These are phyloP conservation scores for Corythoichthys intestinalis DNA, from an alignment of 2,113 vertebrate species.

Conservation along the genomic window DNA sequence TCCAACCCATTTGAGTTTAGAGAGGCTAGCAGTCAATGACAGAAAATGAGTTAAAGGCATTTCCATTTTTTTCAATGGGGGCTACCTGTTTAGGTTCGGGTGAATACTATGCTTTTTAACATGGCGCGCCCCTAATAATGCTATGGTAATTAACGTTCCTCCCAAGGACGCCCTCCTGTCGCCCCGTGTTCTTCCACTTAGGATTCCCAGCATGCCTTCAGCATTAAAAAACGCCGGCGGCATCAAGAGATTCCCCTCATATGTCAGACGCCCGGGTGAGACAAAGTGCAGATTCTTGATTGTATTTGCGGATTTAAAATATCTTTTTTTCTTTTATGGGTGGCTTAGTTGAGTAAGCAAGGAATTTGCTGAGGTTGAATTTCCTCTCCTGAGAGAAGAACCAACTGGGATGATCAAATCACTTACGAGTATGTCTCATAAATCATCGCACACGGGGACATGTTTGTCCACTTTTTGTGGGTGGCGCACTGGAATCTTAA, in stretches of 20 bases:
- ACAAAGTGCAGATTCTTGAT: conserved; percentile 45
- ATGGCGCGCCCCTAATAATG: conserved; percentile 55
- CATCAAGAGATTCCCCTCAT: conserved; percentile 61
- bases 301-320: conserved; percentile 64
- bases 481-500: conserved; percentile 59
- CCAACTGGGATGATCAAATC: conserved; percentile 75
- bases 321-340: conserved; percentile 44
- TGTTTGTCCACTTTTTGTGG: conserved; percentile 59
- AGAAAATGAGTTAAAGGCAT: no score
- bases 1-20: no score
- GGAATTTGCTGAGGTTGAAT: conserved; percentile 63
- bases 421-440: conserved; percentile 65
- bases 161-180: conserved; percentile 66
- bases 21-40: no score
- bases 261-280: conserved; percentile 51
- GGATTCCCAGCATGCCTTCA: conserved; percentile 67
- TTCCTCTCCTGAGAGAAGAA: conserved; percentile 51
- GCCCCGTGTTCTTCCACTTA: conserved; percentile 57
- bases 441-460: conserved; percentile 64
- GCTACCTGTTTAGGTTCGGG: conserved; percentile 20
- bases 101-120: conserved; percentile 30
- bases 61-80: not conserved
- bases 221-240: conserved; percentile 57
- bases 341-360: conserved; percentile 27
- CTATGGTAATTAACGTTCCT: conserved; percentile 66